phyloP scores from a whole-genome alignment of 2,797 vertebrate species.

The Myiothlypis chrysogaster region DNA sequence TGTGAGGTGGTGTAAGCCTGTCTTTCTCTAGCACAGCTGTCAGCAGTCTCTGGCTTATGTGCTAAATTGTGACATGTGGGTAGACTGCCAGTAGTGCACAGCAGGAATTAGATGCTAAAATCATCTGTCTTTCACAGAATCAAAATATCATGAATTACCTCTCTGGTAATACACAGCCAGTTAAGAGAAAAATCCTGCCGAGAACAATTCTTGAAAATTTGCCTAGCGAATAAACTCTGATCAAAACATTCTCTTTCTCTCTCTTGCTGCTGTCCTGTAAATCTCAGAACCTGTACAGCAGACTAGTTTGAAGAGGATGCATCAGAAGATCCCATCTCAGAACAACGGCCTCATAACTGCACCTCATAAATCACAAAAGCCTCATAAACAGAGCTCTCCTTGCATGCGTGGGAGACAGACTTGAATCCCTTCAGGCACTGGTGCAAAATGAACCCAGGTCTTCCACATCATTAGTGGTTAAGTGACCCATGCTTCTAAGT shows the following conservation, averaged over 20 bases:
- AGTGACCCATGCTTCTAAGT: neutral
- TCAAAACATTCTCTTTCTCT: neutral
- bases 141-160: neutral
- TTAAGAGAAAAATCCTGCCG: neutral
- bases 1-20: neutral
- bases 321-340: neutral
- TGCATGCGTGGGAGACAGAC: neutral
- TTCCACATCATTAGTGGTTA: neutral
- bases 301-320: neutral
- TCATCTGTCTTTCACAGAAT: neutral
- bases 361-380: neutral
- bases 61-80: neutral
- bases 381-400: neutral
- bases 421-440: neutral
- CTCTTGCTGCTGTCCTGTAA: neutral
- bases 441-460: neutral
- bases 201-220: neutral
- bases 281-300: neutral
- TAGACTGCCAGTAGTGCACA: neutral
- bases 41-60: neutral
- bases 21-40: neutral
- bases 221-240: neutral
- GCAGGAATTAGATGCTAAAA: neutral
- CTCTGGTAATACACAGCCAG: neutral
- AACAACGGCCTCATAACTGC: neutral